phyloP scores from a whole-genome alignment of 2,888 invertebrate genomes.

The Horisme vitalbata region DNA sequence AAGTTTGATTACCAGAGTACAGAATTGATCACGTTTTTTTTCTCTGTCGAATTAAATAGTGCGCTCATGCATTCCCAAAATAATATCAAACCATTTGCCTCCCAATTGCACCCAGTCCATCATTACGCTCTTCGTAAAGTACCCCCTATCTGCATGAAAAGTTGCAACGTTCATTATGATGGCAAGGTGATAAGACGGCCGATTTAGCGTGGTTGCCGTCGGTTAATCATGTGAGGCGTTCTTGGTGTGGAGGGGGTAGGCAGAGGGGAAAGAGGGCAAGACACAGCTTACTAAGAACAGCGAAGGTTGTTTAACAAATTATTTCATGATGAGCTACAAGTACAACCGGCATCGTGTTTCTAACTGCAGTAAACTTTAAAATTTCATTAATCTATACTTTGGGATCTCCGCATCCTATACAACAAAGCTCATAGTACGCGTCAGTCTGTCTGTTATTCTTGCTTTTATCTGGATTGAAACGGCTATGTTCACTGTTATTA shows the following conservation, averaged over 20 bases:
- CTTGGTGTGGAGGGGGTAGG: constrained; percentile 36
- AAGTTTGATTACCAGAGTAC: background rate
- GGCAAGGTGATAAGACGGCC: constrained; percentile 56
- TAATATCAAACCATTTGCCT: constrained; percentile 12
- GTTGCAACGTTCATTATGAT: constrained; percentile 55
- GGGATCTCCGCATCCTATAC: too few species aligned
- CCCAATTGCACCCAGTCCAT: constrained; percentile 13
- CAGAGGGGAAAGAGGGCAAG: constrained; percentile 26
- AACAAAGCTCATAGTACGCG: too few species aligned
- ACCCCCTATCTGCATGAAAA: constrained; percentile 40
- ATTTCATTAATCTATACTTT: too few species aligned
- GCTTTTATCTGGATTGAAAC: too few species aligned
- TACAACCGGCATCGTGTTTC: too few species aligned
- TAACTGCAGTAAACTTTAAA: too few species aligned
- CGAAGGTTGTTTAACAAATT: background rate
- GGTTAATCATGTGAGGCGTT: constrained; percentile 38
- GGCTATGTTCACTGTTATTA: background rate
- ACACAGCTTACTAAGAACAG: constrained; percentile 9
- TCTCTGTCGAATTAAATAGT: background rate
- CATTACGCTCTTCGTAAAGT: constrained; percentile 38
- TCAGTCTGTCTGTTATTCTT: too few species aligned
- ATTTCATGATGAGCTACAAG: too few species aligned
- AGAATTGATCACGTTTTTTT: background rate
- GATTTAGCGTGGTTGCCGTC: constrained; percentile 49
- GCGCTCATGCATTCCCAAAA: constrained; percentile 6